Conservation (phyloP, 2,888 invertebrate genomes). For the Drosophila kanekoi region DNA sequence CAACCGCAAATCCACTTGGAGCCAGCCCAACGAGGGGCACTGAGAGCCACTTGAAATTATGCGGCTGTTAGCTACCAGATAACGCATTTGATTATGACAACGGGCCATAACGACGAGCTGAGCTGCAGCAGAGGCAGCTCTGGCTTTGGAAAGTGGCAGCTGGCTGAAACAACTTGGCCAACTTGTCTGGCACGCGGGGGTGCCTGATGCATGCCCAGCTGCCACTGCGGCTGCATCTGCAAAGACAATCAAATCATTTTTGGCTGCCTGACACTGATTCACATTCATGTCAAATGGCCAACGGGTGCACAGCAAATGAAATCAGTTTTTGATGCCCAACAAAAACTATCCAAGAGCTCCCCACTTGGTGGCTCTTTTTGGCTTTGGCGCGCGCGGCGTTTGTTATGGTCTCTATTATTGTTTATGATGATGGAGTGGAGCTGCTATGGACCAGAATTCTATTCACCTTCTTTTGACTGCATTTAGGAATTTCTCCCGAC, state of each 20-base stretch:
- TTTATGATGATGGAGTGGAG: constrained; percentile 79
- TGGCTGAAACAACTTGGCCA: constrained; percentile 46
- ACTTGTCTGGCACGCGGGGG: constrained; percentile 52
- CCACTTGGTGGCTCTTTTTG: constrained; percentile 64
- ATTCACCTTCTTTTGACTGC: constrained; percentile 55
- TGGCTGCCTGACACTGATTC: constrained; percentile 60
- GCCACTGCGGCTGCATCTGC: constrained; percentile 40
- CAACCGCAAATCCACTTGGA: constrained; percentile 80
- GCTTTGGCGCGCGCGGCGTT: constrained; percentile 41
- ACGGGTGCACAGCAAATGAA: constrained; percentile 64
- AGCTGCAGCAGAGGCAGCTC: constrained; percentile 26
- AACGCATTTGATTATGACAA: constrained; percentile 80
- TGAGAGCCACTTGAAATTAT: constrained; percentile 77
- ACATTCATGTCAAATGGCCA: constrained; percentile 64
- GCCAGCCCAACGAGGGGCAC: constrained; percentile 44
- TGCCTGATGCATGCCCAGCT: constrained; percentile 45
- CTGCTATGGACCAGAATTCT: constrained; percentile 70
- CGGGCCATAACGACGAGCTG: constrained; percentile 54
- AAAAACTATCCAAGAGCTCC: constrained; percentile 18
- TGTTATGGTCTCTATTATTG: constrained; percentile 69
- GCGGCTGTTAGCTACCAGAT: constrained; percentile 82
- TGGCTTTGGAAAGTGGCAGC: constrained; percentile 53
- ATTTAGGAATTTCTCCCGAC: constrained; percentile 46
- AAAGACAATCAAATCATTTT: constrained; percentile 64
- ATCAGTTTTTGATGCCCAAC: constrained; percentile 67